Conservation (phyloP, 2,113 vertebrate genomes). For the Damaliscus lunatus region DNA sequence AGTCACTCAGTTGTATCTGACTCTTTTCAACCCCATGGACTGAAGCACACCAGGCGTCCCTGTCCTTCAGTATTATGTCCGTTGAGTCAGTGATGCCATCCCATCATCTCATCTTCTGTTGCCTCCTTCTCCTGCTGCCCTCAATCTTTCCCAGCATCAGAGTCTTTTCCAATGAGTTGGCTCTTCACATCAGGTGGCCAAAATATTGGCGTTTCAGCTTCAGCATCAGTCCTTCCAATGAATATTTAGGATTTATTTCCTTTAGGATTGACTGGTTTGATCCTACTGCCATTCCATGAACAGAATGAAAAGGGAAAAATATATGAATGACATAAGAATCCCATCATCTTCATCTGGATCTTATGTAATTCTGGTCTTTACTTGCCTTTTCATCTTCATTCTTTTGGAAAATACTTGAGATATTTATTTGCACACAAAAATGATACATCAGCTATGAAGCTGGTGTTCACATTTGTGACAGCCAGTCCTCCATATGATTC, state of each 20-base stretch:
- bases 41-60: not conserved
- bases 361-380: constrained; percentile 32
- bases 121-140: not conserved
- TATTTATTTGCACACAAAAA: constrained; percentile 38
- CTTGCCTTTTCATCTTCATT: constrained; percentile 27
- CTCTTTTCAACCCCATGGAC: not conserved
- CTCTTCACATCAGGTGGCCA: not conserved
- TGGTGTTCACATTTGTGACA: constrained; percentile 11
- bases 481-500: not conserved
- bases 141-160: not conserved
- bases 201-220: not conserved
- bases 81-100: not conserved
- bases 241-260: not conserved
- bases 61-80: not conserved
- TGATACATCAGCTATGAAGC: not conserved
- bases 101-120: not conserved
- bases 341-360: constrained; percentile 12
- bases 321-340: not conserved
- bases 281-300: not conserved
- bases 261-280: not conserved
- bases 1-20: not conserved
- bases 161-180: not conserved
- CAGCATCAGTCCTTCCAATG: not conserved
- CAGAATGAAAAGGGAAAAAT: not conserved
- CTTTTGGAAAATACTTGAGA: constrained; percentile 34